Percentiles rank a stretch among this genome's conserved stretches.
Conservation (phyloP, 2,113 vertebrate genomes). For the Bufo bufo region DNA sequence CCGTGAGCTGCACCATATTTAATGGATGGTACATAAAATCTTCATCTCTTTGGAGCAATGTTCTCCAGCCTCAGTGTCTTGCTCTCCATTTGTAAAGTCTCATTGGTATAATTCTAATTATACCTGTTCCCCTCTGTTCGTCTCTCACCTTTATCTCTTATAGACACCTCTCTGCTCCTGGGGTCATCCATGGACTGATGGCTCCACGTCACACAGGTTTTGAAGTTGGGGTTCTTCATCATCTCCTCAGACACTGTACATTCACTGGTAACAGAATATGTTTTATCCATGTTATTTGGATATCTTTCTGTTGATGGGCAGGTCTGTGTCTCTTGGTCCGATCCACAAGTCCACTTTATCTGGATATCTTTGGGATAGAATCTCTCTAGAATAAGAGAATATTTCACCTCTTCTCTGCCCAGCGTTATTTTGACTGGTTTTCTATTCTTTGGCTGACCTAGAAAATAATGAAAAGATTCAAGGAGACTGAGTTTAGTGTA, state of each 20-base stretch:
- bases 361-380: conserved; percentile 31
- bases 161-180: background rate
- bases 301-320: background rate
- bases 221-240: background rate
- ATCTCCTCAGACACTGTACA: background rate
- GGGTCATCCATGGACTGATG: conserved; percentile 13
- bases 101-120: too few species aligned
- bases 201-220: background rate
- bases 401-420: background rate
- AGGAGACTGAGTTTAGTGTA: background rate
- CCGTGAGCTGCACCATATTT: too few species aligned
- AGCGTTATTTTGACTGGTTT: background rate
- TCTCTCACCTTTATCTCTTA: background rate
- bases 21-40: too few species aligned
- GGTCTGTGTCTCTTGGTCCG: background rate
- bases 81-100: too few species aligned
- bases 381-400: background rate
- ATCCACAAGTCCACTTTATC: background rate
- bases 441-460: background rate
- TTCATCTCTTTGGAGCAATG: too few species aligned
- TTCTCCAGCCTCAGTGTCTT: too few species aligned
- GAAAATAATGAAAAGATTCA: background rate
- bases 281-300: background rate
- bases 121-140: background rate
- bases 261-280: background rate